phyloP scores from a whole-genome alignment of 2,888 invertebrate genomes.

The Nephrocerus scutellatus region DNA sequence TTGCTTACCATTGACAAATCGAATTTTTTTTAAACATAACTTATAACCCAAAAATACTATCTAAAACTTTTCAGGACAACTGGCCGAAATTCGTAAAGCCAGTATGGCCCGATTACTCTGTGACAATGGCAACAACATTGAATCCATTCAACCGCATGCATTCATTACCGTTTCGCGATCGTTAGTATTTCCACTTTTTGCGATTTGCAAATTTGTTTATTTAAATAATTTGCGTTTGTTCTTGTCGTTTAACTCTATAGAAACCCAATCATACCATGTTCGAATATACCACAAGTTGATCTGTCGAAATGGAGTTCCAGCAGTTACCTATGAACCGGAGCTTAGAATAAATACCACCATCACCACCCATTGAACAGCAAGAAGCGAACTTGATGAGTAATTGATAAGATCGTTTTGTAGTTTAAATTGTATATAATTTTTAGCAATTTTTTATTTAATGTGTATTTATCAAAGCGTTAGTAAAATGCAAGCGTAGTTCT shows the following conservation, averaged over 20 bases:
- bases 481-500: no score
- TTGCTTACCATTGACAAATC: no score
- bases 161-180: slow-evolving; percentile 57
- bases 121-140: slow-evolving; percentile 67
- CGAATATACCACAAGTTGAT: slow-evolving; percentile 54
- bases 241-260: slow-evolving; percentile 44
- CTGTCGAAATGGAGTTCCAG: slow-evolving; percentile 55
- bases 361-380: no score
- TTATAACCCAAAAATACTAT: no score
- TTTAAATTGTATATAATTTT: no score
- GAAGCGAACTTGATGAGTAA: not conserved
- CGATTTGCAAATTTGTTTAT: not conserved
- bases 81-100: slow-evolving; percentile 67
- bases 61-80: slow-evolving; percentile 56
- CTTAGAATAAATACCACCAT: not conserved
- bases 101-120: slow-evolving; percentile 73
- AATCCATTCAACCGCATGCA: slow-evolving; percentile 60
- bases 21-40: slow-evolving; percentile 9
- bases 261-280: slow-evolving; percentile 57
- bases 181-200: slow-evolving; percentile 45
- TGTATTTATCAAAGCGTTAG: not conserved
- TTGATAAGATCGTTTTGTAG: not conserved
- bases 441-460: not conserved
- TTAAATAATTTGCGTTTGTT: slow-evolving; percentile 4
- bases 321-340: slow-evolving; percentile 23